phyloP scores from a whole-genome alignment of 2,888 invertebrate species.

The Euclidia mi region DNA sequence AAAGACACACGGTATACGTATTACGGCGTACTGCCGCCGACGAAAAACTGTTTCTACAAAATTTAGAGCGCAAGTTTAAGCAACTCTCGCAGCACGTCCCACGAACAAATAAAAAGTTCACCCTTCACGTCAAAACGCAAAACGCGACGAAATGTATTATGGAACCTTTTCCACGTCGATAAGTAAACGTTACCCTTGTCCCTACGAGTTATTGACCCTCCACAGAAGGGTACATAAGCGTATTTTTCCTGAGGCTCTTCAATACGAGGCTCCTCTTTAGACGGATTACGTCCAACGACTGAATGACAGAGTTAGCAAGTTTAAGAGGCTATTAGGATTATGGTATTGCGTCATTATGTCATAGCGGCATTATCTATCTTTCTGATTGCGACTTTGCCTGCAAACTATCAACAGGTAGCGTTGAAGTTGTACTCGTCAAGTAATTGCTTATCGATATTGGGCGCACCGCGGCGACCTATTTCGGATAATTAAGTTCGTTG shows the following conservation, averaged over 20 bases:
- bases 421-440: slow-evolving; percentile 25
- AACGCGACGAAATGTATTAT: slow-evolving; percentile 78
- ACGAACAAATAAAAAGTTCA: slow-evolving; percentile 72
- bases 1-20: slow-evolving; percentile 34
- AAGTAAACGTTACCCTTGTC: slow-evolving; percentile 86
- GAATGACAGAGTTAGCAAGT: slow-evolving; percentile 64
- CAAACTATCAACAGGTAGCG: slow-evolving; percentile 50
- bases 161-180: slow-evolving; percentile 84
- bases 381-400: slow-evolving; percentile 32
- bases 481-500: slow-evolving; percentile 19
- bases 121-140: slow-evolving; percentile 66
- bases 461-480: slow-evolving; percentile 22
- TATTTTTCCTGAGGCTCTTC: slow-evolving; percentile 67
- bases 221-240: slow-evolving; percentile 67
- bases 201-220: slow-evolving; percentile 79
- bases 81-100: slow-evolving; percentile 60
- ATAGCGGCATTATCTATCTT: slow-evolving; percentile 51
- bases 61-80: slow-evolving; percentile 64
- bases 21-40: slow-evolving; percentile 34
- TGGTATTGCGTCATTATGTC: slow-evolving; percentile 63
- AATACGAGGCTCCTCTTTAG: slow-evolving; percentile 52
- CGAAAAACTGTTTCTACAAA: slow-evolving; percentile 61
- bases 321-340: slow-evolving; percentile 70
- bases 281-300: slow-evolving; percentile 58
- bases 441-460: slow-evolving; percentile 44